These are phyloP conservation scores for Platygyra sinensis DNA, from an alignment of 64 coral and sea anemone species.

Conservation along the genomic window DNA sequence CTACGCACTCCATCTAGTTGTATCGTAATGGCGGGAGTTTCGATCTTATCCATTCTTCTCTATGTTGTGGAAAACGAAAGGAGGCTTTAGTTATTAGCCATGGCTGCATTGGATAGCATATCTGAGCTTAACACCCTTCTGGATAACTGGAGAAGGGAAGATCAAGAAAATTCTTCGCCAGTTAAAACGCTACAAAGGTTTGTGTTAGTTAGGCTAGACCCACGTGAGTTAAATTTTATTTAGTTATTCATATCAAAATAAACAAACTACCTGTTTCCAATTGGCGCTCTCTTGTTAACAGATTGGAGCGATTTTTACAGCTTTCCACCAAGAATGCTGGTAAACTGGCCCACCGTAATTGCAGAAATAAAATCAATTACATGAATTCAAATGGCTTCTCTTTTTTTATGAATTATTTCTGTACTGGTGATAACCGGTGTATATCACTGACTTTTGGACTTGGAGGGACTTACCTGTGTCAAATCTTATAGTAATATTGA, in stretches of 20 bases:
- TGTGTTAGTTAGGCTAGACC: background rate
- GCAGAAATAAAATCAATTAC: no score
- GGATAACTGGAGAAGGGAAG: conserved; percentile 82
- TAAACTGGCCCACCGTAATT: no score
- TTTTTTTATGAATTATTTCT: no score
- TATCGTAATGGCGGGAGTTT: conserved; percentile 43
- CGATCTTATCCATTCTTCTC: background rate
- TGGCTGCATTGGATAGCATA: conserved; percentile 87
- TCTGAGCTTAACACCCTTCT: conserved; percentile 67
- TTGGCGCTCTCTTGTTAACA: no score
- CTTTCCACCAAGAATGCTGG: no score
- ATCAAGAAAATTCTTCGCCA: conserved; percentile 64
- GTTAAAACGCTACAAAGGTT: conserved; percentile 78
- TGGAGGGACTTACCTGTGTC: no score
- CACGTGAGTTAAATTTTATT: background rate
- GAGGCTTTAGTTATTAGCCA: background rate
- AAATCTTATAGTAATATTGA: no score
- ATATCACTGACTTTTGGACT: no score
- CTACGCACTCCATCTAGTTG: background rate
- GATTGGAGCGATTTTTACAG: no score
- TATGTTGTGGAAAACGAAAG: background rate
- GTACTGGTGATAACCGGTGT: no score
- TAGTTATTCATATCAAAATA: background rate
- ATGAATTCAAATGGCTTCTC: no score
- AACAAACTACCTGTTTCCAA: conserved; percentile 3